Percentiles rank a stretch among this genome's conserved stretches.
These are phyloP conservation scores for Epinephelus moara DNA, from an alignment of 2,113 vertebrate species.

Conservation along the genomic window DNA sequence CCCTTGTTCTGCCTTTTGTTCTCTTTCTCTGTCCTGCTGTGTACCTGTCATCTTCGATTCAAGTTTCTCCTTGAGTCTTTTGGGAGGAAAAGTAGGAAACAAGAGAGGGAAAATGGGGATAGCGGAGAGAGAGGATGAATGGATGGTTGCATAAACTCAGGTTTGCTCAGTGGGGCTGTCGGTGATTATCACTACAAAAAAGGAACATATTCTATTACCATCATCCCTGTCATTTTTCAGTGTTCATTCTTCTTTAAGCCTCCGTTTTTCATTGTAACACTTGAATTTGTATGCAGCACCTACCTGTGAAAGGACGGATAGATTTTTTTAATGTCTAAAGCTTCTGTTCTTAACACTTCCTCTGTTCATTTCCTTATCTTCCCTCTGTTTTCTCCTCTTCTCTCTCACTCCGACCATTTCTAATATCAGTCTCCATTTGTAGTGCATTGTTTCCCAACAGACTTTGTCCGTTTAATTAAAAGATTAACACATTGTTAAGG, in stretches of 20 bases:
- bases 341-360: slow-evolving; percentile 30
- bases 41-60: slow-evolving; percentile 59
- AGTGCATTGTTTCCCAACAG: slow-evolving; percentile 58
- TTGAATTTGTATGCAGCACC: slow-evolving; percentile 34
- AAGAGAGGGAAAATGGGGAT: slow-evolving; percentile 16
- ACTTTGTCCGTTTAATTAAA: slow-evolving; percentile 75
- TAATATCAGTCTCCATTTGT: slow-evolving; percentile 54
- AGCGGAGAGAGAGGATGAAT: slow-evolving; percentile 15
- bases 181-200: slow-evolving; percentile 34
- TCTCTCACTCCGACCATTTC: background rate
- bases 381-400: background rate
- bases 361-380: slow-evolving; percentile 21
- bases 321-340: slow-evolving; percentile 13
- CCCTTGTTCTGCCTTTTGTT: slow-evolving; percentile 45
- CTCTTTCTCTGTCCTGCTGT: slow-evolving; percentile 48
- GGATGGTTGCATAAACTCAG: slow-evolving; percentile 37
- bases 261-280: slow-evolving; percentile 28
- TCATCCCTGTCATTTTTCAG: slow-evolving; percentile 13
- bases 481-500: slow-evolving; percentile 73
- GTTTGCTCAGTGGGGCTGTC: slow-evolving; percentile 29
- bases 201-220: slow-evolving; percentile 19
- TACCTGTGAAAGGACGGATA: slow-evolving; percentile 23
- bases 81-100: slow-evolving; percentile 28
- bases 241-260: slow-evolving; percentile 5
- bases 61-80: slow-evolving; percentile 40